Conservation (phyloP, 2,888 invertebrate genomes). For the Silvanus unidentatus region DNA sequence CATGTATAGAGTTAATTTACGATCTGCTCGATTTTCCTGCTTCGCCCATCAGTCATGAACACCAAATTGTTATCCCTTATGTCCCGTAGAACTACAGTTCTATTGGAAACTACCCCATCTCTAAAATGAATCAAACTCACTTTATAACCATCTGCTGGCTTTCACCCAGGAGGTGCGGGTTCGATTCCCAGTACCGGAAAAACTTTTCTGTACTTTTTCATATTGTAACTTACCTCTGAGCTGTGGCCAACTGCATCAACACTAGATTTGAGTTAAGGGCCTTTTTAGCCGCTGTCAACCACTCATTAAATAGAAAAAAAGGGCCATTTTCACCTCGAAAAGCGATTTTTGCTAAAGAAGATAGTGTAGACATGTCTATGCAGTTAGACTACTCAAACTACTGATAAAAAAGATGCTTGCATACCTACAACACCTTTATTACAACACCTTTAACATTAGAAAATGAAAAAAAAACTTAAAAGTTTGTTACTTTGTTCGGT, state of each 20-base stretch:
- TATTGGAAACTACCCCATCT: conserved; percentile 38
- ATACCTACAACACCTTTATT: too few species aligned
- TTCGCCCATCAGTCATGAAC: conserved; percentile 46
- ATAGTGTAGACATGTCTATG: conserved; percentile 14
- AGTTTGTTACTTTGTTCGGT: too few species aligned
- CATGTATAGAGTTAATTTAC: conserved; percentile 33
- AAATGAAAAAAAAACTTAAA: too few species aligned
- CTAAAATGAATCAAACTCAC: conserved; percentile 37
- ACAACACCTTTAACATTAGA: too few species aligned
- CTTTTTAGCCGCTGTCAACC: conserved; percentile 43
- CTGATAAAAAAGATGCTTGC: too few species aligned
- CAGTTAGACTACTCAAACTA: too few species aligned
- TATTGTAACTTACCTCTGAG: too few species aligned
- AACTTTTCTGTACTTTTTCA: conserved; percentile 1
- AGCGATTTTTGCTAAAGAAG: conserved; percentile 42
- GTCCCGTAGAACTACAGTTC: conserved; percentile 38
- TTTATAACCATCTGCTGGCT: too few species aligned
- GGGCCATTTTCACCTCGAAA: conserved; percentile 39
- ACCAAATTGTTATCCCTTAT: conserved; percentile 46
- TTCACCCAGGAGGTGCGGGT: conserved; percentile 59
- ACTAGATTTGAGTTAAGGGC: too few species aligned
- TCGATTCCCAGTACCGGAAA: conserved; percentile 57
- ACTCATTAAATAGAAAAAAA: conserved; percentile 45
- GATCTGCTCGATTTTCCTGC: conserved; percentile 45
- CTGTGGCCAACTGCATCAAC: too few species aligned